Evolutionary conservation across 2,888 invertebrate genomes (phyloP), one percentile per base, ranked within the genome.

Genomic region (Ceraclea dissimilis): DNA sequence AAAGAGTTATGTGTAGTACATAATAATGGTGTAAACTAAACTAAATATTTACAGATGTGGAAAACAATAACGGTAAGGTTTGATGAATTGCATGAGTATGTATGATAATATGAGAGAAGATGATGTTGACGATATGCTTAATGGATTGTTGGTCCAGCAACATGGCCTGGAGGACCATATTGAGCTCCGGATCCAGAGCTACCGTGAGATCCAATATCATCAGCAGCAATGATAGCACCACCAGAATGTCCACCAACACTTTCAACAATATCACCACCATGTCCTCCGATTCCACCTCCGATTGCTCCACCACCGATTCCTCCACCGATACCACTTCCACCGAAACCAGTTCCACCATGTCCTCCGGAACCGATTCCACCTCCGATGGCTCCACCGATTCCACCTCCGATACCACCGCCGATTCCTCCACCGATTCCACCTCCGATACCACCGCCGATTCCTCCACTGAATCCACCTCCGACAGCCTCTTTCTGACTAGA

Each of bases 401-500:
- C 59, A 5, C 63, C 63, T 18, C 61, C 69, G 52, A 69, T 68
- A n/a, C 71, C 67, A 39, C 71, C 63, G 5, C 54, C 57, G 39
- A 63, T 67, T 59, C 66, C 66, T 49, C 63, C 65, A 44, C 65
- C 64, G 49, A 68, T 64, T 47, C 64, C 65, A 18, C 67, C 66
- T 26, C 66, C 64, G 51, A 64, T 51, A 26, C 63, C 62, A 53
- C 71, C 72, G 59, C 70, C 67, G 49, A 68, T 68, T 11, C 68
- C 67, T 34, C 68, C 65, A 8, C 54, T 56, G 31, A 57, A 52
- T 22, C 46, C 49, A 13, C 59, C 59, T 17, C 57, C 60, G 26
- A 43, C 39, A 48, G 66, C 65, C 63, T 79, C 77, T 67, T 73
- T 78, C 73, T 86, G 85, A 59, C 86, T 84, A 77, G 85, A 86